phyloP scores from a whole-genome alignment of 1,140 invertebrate genomes.

The Heterodera schachtii region DNA sequence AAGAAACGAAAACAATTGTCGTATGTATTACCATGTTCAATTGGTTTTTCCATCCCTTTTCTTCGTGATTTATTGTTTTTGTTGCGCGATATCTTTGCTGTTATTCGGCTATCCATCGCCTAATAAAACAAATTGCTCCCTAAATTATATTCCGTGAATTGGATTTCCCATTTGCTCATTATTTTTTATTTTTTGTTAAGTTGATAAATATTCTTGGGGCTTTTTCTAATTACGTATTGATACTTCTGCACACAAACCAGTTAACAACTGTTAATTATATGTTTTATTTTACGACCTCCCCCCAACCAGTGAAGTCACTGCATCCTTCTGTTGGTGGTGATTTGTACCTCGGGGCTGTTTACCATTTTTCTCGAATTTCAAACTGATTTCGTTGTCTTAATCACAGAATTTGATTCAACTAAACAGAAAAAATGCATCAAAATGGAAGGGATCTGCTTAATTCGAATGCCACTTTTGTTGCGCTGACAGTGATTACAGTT shows the following conservation, averaged over 20 bases:
- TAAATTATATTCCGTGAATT: neutral
- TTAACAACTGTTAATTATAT: too few relatives aligned
- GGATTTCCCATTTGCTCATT: neutral
- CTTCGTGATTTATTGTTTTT: neutral
- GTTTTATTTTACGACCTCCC: too few relatives aligned
- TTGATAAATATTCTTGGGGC: neutral
- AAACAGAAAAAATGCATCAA: neutral
- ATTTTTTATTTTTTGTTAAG: neutral
- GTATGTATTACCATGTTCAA: too few relatives aligned
- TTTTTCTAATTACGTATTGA: too few relatives aligned
- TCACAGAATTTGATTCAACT: neutral
- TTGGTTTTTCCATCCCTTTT: neutral
- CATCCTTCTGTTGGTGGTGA: too few relatives aligned
- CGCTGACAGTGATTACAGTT: conserved; percentile 11
- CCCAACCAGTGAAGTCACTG: too few relatives aligned
- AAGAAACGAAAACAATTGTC: neutral
- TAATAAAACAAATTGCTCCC: neutral
- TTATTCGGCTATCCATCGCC: neutral
- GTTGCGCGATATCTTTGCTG: neutral
- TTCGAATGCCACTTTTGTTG: neutral
- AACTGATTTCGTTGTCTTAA: too few relatives aligned
- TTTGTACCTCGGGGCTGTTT: too few relatives aligned
- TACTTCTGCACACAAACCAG: too few relatives aligned
- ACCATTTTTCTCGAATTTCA: too few relatives aligned
- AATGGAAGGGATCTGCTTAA: neutral